Percentiles rank a stretch among this genome's conserved stretches.
These are phyloP conservation scores for Paradisaea rubra DNA, from an alignment of 2,113 vertebrate genomes.

Conservation along the genomic window DNA sequence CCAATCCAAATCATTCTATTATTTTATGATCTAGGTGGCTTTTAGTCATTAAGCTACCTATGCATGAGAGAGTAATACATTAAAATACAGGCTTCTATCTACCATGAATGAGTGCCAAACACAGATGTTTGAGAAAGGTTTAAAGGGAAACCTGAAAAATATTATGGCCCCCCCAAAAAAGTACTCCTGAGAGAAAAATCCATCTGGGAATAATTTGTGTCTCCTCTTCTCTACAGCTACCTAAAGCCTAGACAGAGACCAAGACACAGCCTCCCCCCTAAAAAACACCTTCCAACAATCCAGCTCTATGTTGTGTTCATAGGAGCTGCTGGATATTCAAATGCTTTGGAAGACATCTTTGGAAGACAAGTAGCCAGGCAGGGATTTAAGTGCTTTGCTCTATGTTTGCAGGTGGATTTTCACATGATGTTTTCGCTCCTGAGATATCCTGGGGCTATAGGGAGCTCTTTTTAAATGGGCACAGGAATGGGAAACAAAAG, in stretches of 20 bases:
- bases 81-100: not conserved
- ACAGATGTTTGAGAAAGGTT: not conserved
- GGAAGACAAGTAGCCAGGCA: not conserved
- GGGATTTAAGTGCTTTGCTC: not conserved
- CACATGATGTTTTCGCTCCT: not conserved
- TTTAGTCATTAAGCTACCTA: not conserved
- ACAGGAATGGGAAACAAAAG: not conserved
- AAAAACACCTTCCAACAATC: not conserved
- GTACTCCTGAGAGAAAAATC: not conserved
- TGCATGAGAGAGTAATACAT: not conserved
- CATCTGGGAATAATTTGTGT: not conserved
- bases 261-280: not conserved
- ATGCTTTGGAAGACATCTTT: not conserved
- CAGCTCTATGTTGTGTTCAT: not conserved
- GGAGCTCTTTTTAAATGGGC: not conserved
- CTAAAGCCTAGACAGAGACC: not conserved
- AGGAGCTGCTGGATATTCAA: not conserved
- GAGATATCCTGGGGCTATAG: not conserved
- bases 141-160: not conserved
- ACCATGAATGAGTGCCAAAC: not conserved
- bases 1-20: not conserved
- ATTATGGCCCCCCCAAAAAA: not conserved
- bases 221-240: not conserved
- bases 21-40: not conserved
- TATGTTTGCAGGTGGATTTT: not conserved